Conservation (phyloP, 1,140 invertebrate genomes). For the Drosophila mojavensis region DNA sequence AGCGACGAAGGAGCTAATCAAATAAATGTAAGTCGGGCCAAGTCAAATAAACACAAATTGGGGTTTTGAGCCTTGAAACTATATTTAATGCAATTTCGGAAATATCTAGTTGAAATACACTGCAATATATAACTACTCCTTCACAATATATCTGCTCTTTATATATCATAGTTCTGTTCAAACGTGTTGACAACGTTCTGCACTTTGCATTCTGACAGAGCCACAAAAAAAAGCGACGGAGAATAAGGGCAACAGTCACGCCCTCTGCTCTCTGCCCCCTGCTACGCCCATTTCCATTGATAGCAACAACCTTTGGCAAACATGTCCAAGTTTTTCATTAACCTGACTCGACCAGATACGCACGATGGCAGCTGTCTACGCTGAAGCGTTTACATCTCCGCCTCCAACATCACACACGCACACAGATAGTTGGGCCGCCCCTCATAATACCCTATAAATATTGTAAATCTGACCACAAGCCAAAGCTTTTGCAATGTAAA, state of each 20-base stretch:
- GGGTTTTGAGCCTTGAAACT: background rate
- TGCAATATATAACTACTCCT: conserved; percentile 20
- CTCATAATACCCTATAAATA: no score
- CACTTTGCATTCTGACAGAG: conserved; percentile 47
- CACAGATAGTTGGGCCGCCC: no score
- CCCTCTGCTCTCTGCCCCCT: background rate
- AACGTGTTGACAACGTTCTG: conserved; percentile 67
- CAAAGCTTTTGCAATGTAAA: no score
- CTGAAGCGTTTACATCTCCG: conserved; percentile 55
- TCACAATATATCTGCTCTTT: conserved; percentile 39
- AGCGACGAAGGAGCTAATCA: conserved; percentile 11
- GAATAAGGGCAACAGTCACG: conserved; percentile 16
- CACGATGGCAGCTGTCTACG: conserved; percentile 60
- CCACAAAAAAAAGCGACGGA: background rate
- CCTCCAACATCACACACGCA: no score
- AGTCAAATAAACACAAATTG: conserved; percentile 13
- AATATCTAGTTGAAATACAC: background rate
- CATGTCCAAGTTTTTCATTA: conserved; percentile 75
- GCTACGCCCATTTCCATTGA: conserved; percentile 33
- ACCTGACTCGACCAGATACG: conserved; percentile 76
- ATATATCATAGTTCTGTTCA: conserved; percentile 50
- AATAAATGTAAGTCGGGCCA: conserved; percentile 15
- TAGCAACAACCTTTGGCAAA: conserved; percentile 40
- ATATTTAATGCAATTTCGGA: background rate
- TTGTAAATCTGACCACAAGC: no score